Percentiles rank a stretch among this genome's conserved stretches.
phyloP scores from a whole-genome alignment of 2,797 vertebrate species.

The Fundulus diaphanus region DNA sequence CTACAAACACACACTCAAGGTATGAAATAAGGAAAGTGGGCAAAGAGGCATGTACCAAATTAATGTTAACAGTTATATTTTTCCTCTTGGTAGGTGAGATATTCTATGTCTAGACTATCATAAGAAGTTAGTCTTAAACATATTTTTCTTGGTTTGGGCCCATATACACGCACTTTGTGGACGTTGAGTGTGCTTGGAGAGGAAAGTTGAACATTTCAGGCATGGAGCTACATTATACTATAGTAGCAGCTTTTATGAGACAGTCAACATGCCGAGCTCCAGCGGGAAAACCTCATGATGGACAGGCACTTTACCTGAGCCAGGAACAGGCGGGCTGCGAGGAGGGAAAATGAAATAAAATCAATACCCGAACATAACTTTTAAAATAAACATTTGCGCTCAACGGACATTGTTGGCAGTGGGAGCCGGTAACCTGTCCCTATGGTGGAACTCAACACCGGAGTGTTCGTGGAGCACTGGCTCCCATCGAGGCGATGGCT shows the following conservation, averaged over 20 bases:
- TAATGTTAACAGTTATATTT: conserved; percentile 61
- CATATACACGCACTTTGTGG: conserved; percentile 45
- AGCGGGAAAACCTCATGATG: conserved; percentile 60
- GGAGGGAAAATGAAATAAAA: conserved; percentile 79
- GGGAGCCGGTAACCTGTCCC: conserved; percentile 76
- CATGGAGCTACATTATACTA: conserved; percentile 66
- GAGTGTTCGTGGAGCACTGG: conserved; percentile 65
- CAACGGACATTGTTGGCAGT: conserved; percentile 80
- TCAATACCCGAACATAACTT: conserved; percentile 84
- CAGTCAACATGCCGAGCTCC: conserved; percentile 61
- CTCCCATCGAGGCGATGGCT: conserved; percentile 77
- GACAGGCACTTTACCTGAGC: conserved; percentile 64
- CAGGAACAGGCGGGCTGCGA: conserved; percentile 59
- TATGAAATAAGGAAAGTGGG: conserved; percentile 59
- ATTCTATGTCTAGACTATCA: conserved; percentile 73
- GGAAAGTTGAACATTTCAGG: conserved; percentile 51
- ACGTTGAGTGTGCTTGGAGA: conserved; percentile 57
- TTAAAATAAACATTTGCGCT: conserved; percentile 87
- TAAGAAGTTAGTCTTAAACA: conserved; percentile 67
- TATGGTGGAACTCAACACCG: conserved; percentile 79
- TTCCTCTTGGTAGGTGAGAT: conserved; percentile 72
- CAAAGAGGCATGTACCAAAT: conserved; percentile 64
- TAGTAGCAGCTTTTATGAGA: conserved; percentile 70
- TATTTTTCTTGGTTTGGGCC: conserved; percentile 79
- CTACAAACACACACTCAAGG: conserved; percentile 68